Evolutionary conservation across 2,888 invertebrate genomes (phyloP).

Genomic region (Phyllotreta cruciferae): DNA sequence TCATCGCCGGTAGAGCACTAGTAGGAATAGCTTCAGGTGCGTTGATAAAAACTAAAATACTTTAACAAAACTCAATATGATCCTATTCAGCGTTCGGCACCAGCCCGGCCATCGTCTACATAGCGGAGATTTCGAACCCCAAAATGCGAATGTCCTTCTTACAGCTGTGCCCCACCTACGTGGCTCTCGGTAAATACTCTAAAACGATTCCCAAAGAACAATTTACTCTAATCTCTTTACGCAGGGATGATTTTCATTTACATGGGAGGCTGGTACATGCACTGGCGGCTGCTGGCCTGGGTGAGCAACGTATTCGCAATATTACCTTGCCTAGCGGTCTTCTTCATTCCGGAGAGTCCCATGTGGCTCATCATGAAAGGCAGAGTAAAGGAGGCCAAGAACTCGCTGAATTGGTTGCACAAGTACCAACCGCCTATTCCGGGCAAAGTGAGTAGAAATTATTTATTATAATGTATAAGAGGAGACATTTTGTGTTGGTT

Average conservation of each 20-base stretch:
- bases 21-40: constrained; percentile 65
- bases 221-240: constrained; percentile 31
- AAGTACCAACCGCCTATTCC: constrained; percentile 57
- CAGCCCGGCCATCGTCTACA: constrained; percentile 68
- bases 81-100: constrained; percentile 62
- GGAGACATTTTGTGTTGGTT: constrained; percentile 4
- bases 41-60: background rate
- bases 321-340: constrained; percentile 61
- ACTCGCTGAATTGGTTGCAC: constrained; percentile 62
- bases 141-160: constrained; percentile 66
- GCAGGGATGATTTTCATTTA: constrained; percentile 66
- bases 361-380: constrained; percentile 66
- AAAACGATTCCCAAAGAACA: background rate
- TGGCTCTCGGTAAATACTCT: constrained; percentile 62
- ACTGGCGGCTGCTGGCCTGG: constrained; percentile 67
- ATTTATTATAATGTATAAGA: constrained; percentile 1
- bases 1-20: constrained; percentile 58
- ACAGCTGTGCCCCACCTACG: constrained; percentile 66
- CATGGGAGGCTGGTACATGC: constrained; percentile 63
- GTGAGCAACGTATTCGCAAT: constrained; percentile 62
- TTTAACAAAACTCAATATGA: background rate
- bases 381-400: constrained; percentile 62
- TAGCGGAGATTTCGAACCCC: constrained; percentile 67
- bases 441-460: constrained; percentile 48
- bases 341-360: constrained; percentile 67